Evolutionary conservation across 2,888 invertebrate genomes (phyloP).

Genomic region (Catocala sponsa): DNA sequence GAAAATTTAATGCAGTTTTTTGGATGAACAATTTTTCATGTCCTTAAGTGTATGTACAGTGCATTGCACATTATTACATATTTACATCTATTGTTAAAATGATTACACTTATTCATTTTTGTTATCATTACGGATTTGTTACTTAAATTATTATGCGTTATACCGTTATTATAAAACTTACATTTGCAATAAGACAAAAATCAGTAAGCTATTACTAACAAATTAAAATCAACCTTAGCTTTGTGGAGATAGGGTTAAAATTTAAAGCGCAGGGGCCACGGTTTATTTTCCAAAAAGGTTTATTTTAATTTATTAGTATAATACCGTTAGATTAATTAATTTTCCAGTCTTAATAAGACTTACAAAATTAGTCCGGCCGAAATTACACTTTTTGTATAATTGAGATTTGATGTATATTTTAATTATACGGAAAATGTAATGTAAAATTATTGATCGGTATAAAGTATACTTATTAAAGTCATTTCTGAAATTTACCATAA

Average conservation of each 20-base stretch:
- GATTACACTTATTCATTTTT: conserved; percentile 44
- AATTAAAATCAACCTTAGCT: conserved; percentile 4
- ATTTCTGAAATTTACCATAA: conserved; percentile 48
- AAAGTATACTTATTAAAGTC: conserved; percentile 46
- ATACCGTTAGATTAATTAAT: not conserved
- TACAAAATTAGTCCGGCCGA: not conserved
- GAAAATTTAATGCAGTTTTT: conserved; percentile 2
- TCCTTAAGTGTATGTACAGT: conserved; percentile 31
- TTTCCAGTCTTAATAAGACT: not conserved
- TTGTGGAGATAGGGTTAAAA: not conserved
- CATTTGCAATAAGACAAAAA: not conserved
- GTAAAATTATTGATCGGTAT: conserved; percentile 21
- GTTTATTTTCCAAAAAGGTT: conserved; percentile 2
- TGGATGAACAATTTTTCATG: conserved; percentile 31
- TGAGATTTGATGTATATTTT: not conserved
- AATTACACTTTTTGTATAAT: conserved; percentile 1
- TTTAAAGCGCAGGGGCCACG: conserved; percentile 6
- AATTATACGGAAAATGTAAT: not conserved
- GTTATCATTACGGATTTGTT: conserved; percentile 46
- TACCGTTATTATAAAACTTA: conserved; percentile 22
- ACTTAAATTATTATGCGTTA: conserved; percentile 42
- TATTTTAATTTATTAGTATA: conserved; percentile 12
- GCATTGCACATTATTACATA: conserved; percentile 27
- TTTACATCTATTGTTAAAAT: conserved; percentile 42
- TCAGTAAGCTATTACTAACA: conserved; percentile 1